These are phyloP conservation scores for Paratrypauchen microcephalus DNA, from an alignment of 2,797 vertebrate species.

Conservation along the genomic window DNA sequence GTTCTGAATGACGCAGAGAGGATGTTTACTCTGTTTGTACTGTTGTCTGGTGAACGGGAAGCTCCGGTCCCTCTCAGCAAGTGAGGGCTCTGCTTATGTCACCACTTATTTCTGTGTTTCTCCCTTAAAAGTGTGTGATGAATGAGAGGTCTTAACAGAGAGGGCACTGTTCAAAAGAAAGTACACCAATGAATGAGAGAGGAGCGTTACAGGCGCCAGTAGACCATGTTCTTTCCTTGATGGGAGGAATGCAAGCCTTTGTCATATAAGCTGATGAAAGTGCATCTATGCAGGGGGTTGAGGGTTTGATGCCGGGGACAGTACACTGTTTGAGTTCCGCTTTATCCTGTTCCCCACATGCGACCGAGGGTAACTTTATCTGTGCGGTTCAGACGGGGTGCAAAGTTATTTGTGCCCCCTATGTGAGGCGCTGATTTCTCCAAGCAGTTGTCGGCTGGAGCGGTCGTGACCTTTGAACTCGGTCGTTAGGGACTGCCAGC, in stretches of 20 bases:
- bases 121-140: slow-evolving; percentile 55
- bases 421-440: slow-evolving; percentile 62
- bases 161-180: slow-evolving; percentile 63
- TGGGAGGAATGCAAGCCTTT: slow-evolving; percentile 65
- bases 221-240: slow-evolving; percentile 57
- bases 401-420: slow-evolving; percentile 72
- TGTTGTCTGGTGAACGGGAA: slow-evolving; percentile 26
- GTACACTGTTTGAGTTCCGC: slow-evolving; percentile 27
- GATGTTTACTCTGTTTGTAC: slow-evolving; percentile 57
- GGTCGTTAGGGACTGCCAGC: slow-evolving; percentile 52
- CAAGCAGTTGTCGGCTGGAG: slow-evolving; percentile 65
- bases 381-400: slow-evolving; percentile 43
- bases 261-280: slow-evolving; percentile 48
- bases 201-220: slow-evolving; percentile 64
- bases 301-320: slow-evolving; percentile 30
- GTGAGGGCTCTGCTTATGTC: slow-evolving; percentile 36
- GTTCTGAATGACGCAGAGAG: slow-evolving; percentile 39
- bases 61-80: slow-evolving; percentile 48
- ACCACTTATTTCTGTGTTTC: slow-evolving; percentile 51
- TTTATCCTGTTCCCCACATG: slow-evolving; percentile 32
- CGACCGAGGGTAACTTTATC: slow-evolving; percentile 35
- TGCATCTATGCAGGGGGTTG: slow-evolving; percentile 19
- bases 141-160: slow-evolving; percentile 55
- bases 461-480: slow-evolving; percentile 63
- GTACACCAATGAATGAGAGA: slow-evolving; percentile 53